Base-by-base conservation (phyloP, 2,797 vertebrate species). In the Sebastes aleutianus region DNA sequence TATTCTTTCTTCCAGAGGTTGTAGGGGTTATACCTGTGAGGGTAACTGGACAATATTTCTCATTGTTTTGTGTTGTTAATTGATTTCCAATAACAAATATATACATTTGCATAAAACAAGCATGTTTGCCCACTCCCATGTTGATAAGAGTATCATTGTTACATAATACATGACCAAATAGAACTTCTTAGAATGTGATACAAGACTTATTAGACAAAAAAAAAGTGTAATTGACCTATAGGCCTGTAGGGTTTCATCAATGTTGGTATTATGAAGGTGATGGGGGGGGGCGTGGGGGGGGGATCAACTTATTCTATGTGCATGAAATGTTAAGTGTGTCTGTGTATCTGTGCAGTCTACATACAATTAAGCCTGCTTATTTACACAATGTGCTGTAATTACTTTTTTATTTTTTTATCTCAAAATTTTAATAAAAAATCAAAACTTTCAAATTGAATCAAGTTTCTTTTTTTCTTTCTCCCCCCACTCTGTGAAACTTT, bases 251-350 rank as follows among this genome's bases (percentile, higher is more conserved):
- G 14, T 3, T 47, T 47, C 16, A 18, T 16, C 14, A 47, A 47
- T 47, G 43, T 47, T 20, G 43, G 43, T 50, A 22, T 34, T 63
- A 34, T 34, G 20, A 13, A 22, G 31, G 29, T 62, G 29, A 34
- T 62, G 29, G 20, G 9, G 6, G 9, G 6, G 36, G 5, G 36
- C 0, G 12, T 39, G 56, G 34, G 4, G 0, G 11, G 43, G 16
- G 43, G 1, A 8, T 20, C 43, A 50, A 6, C 4, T 29, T 59
- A 59, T 10, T 20, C 14, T 27, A 3, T 27, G 13, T 3, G 57
- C 6, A 27, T 27, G 7, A 50, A 50, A 50, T 50, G 16, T 50
- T 47, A 50, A 8, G 7, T 59, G 27, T 26, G 16, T 61, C 39
- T 43, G 18, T 29, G 16, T 61, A 10, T 32, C 2, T 31, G 9